These are phyloP conservation scores for Lasioglossum morio DNA, from an alignment of 2,888 invertebrate genomes.

Conservation along the genomic window DNA sequence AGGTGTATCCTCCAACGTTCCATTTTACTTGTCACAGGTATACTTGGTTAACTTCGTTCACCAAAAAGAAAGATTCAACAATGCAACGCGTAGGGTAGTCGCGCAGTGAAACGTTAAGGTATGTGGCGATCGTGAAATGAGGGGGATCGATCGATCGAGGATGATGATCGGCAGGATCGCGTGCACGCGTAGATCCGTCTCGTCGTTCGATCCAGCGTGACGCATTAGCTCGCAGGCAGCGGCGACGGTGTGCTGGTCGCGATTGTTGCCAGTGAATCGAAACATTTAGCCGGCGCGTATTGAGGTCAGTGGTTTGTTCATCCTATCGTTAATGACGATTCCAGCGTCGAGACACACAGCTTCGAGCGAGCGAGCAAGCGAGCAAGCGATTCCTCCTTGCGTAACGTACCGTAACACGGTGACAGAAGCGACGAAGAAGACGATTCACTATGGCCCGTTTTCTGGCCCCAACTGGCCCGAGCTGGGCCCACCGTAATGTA, in stretches of 20 bases:
- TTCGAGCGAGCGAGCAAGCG: slow-evolving; percentile 32
- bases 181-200: background rate
- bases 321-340: slow-evolving; percentile 62
- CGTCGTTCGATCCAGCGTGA: background rate
- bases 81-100: background rate
- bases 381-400: slow-evolving; percentile 51
- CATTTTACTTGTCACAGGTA: no score
- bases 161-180: background rate
- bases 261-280: slow-evolving; percentile 46
- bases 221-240: slow-evolving; percentile 26
- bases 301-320: slow-evolving; percentile 61
- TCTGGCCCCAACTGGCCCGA: slow-evolving; percentile 60
- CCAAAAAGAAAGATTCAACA: background rate
- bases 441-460: slow-evolving; percentile 70
- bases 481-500: slow-evolving; percentile 70
- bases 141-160: background rate
- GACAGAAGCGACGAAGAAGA: slow-evolving; percentile 13
- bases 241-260: slow-evolving; percentile 13
- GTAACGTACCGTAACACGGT: slow-evolving; percentile 59
- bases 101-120: background rate
- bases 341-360: slow-evolving; percentile 59
- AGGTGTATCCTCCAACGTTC: no score
- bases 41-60: no score
- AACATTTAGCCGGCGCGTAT: slow-evolving; percentile 51
- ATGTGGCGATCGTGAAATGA: background rate